These are phyloP conservation scores for Drosophila albomicans DNA, from an alignment of 1,140 invertebrate genomes.

Conservation along the genomic window DNA sequence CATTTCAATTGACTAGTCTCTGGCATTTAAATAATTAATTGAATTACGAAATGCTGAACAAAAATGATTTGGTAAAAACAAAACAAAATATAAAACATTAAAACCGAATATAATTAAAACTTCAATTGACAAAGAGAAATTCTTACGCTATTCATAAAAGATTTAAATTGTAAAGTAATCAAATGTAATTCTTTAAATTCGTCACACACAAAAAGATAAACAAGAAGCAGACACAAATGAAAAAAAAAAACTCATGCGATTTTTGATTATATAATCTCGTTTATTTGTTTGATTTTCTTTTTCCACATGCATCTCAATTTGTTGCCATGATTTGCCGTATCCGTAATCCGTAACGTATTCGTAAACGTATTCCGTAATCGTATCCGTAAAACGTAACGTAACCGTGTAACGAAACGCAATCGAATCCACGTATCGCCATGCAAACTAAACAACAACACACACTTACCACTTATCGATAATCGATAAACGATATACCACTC, in stretches of 20 bases:
- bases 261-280: conserved; percentile 49
- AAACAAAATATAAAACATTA: too few relatives aligned
- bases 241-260: conserved; percentile 46
- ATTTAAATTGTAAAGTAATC: not conserved
- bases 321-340: conserved; percentile 45
- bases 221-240: not conserved
- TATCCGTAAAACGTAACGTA: conserved; percentile 18
- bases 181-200: not conserved
- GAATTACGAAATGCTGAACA: too few relatives aligned
- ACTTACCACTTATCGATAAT: conserved; percentile 25
- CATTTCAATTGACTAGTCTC: too few relatives aligned
- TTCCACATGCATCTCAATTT: conserved; percentile 60
- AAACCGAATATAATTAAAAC: too few relatives aligned
- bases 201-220: not conserved
- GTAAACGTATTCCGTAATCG: conserved; percentile 26
- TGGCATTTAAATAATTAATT: too few relatives aligned
- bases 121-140: too few relatives aligned
- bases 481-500: not conserved
- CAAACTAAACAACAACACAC: conserved; percentile 39
- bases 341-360: conserved; percentile 38
- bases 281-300: conserved; percentile 26
- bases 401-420: conserved; percentile 51
- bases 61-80: too few relatives aligned
- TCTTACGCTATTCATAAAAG: too few relatives aligned
- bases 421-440: conserved; percentile 67